Conservation (phyloP, 2,113 vertebrate genomes). For the Halcyon senegalensis region DNA sequence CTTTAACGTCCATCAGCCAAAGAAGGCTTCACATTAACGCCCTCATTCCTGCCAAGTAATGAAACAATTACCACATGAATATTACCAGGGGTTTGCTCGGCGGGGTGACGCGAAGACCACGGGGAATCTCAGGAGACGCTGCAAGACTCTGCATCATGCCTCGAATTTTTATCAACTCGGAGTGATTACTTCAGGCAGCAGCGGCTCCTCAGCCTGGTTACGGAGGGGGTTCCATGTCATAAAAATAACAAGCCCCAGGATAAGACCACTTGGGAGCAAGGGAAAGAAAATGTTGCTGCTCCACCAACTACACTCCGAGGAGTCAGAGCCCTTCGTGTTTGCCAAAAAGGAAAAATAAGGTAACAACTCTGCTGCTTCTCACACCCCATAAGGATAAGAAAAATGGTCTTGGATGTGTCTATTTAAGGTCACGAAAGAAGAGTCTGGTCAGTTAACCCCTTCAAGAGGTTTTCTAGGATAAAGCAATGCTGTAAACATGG, state of each 20-base stretch:
- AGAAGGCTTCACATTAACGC: background rate
- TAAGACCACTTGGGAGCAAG: background rate
- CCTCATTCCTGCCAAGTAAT: background rate
- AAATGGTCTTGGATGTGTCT: background rate
- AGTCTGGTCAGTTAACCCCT: background rate
- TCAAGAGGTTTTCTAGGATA: background rate
- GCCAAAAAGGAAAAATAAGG: background rate
- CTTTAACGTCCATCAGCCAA: background rate
- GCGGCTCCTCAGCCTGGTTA: background rate
- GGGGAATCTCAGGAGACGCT: background rate
- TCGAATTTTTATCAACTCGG: background rate
- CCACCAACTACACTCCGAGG: background rate
- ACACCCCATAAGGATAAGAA: background rate
- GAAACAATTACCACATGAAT: background rate
- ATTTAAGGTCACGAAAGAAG: background rate
- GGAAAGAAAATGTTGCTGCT: background rate
- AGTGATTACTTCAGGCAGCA: background rate
- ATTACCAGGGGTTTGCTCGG: background rate
- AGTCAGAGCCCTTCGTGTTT: background rate
- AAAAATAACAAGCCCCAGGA: background rate
- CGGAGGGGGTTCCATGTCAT: fast-evolving
- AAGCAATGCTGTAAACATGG: fast-evolving
- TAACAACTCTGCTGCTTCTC: background rate
- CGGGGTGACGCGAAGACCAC: background rate
- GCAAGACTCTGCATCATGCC: background rate